Evolutionary conservation across 2,797 vertebrate species (phyloP).

Genomic region (Paramormyrops hopkinsi): DNA sequence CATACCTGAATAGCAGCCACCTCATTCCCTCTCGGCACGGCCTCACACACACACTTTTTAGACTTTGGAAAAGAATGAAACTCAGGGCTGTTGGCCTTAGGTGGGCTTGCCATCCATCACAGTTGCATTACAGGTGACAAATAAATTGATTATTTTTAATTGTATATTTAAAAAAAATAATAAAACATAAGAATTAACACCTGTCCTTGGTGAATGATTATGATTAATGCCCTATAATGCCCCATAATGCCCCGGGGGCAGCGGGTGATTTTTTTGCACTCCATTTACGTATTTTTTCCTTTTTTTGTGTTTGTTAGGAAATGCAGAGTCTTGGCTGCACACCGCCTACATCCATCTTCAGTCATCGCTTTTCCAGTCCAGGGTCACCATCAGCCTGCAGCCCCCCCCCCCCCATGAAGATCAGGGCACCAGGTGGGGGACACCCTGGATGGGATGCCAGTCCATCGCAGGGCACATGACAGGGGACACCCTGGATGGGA

Average conservation of each 20-base stretch:
- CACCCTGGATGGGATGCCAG: not conserved
- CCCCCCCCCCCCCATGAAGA: not conserved
- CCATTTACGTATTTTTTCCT: not conserved
- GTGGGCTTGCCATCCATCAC: slow-evolving; percentile 31
- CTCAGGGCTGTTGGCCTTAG: slow-evolving; percentile 27
- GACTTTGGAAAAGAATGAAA: slow-evolving; percentile 22
- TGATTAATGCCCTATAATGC: too few relatives aligned
- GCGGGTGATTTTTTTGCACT: not conserved
- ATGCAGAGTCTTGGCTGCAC: not conserved
- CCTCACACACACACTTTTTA: not conserved
- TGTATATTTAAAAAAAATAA: slow-evolving; percentile 9
- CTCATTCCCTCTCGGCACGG: not conserved
- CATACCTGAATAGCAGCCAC: slow-evolving; percentile 42
- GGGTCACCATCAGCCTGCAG: not conserved
- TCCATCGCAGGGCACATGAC: too few relatives aligned
- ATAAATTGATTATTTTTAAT: slow-evolving; percentile 20
- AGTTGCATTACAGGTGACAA: slow-evolving; percentile 30
- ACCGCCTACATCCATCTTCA: not conserved
- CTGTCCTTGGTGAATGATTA: not conserved
- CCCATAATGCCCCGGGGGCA: not conserved
- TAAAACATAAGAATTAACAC: not conserved
- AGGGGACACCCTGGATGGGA: too few relatives aligned
- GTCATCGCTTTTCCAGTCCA: not conserved
- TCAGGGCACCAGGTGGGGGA: not conserved
- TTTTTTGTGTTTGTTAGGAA: not conserved